Conservation (phyloP, 2,888 invertebrate genomes). For the Notodonta dromedarius region DNA sequence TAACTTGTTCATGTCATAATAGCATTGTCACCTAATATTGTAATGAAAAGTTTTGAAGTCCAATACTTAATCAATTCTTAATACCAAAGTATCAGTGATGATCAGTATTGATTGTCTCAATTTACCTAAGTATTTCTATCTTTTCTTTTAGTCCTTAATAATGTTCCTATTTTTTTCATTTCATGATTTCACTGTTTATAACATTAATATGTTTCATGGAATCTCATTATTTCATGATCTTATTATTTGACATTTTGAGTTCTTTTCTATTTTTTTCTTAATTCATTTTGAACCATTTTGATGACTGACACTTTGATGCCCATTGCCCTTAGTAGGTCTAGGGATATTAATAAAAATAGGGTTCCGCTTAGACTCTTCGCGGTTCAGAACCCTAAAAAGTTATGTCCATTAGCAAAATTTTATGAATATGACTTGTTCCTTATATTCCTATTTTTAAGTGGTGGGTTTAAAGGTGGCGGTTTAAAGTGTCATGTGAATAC, state of each 20-base stretch:
- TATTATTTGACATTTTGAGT: neutral
- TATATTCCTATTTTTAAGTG: conserved; percentile 12
- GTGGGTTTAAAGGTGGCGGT: too few species aligned
- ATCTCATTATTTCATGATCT: neutral
- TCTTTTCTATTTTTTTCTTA: neutral
- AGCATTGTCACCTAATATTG: neutral
- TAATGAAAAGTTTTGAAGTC: neutral
- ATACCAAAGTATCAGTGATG: neutral
- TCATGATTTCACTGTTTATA: neutral
- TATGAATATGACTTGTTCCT: neutral
- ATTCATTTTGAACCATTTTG: neutral
- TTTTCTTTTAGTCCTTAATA: neutral
- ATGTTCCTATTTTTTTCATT: neutral
- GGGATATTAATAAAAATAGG: too few species aligned
- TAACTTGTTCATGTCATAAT: conserved; percentile 16
- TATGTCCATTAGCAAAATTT: too few species aligned
- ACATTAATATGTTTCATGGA: neutral
- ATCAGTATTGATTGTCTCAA: neutral
- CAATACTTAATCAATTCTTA: neutral
- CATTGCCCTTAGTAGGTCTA: neutral
- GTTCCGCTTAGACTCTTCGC: too few species aligned
- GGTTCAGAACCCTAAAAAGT: too few species aligned
- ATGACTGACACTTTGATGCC: neutral
- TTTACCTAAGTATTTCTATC: neutral
- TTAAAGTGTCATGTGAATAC: conserved; percentile 22